Evolutionary conservation across 1,140 invertebrate species (phyloP), one percentile per base, ranked within the genome.

Genomic region (Drosophila kanapiae): DNA sequence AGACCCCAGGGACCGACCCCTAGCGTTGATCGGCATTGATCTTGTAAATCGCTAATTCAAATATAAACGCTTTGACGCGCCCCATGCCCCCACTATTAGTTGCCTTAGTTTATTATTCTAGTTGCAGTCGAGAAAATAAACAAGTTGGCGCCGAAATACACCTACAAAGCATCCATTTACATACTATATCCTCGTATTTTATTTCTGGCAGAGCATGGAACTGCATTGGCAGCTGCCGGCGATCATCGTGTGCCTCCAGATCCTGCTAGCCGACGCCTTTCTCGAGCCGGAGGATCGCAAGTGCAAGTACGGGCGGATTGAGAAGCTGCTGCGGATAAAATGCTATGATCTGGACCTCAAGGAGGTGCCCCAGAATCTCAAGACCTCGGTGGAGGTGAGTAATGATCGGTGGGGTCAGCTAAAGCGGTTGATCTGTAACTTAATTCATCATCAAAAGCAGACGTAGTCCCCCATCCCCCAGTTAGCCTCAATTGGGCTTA

Each of bases 361-460:
- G 40, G 93, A 93, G 62, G 94, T 95, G 78, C 94, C 94, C 0
- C 94, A 91, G 58, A 90, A 84, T 62, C 92, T 95, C 6, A 94
- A 93, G 80, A 88, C 91, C 62, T 93, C 93, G 45, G 94, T 95
- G 57, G 94, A 95, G 94, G 94, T 95, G 79, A 91, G 91, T 88
- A 75, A 83, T 37, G 11, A 37, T 33, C 48, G 31, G 5, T n/a
- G 74, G 63, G 74, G 53, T 65, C 54, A 76, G 70, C 37, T 4
- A 13, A 40, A 57, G 7, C 38, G 16, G 51, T 0, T 70, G 81
- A 84, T 82, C 82, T 63, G 62, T 76, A 61, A 75, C 65, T 67
- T 76, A 85, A 87, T 85, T 82, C 27, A 16, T 40, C 68, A 14
- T 71, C 40, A 61, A 5, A 51, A 45, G 61, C 49, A 60, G 16